phyloP scores from a whole-genome alignment of 1,140 invertebrate species.

The Acromyrmex echinatior region DNA sequence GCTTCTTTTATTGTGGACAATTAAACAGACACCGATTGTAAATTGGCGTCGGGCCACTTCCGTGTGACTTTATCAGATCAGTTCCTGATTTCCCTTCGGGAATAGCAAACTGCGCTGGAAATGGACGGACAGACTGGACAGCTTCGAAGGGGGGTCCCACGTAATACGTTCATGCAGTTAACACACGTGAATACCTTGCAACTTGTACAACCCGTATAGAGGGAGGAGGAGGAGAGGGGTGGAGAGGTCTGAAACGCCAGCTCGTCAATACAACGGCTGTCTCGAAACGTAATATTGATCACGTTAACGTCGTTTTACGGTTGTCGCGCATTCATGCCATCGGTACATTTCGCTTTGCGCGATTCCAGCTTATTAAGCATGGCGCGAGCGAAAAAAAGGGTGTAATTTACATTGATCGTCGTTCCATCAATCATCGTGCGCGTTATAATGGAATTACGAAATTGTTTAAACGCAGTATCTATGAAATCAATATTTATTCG shows the following conservation, averaged over 20 bases:
- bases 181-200: slow-evolving; percentile 51
- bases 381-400: neutral
- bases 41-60: slow-evolving; percentile 60
- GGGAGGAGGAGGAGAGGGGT: neutral
- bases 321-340: slow-evolving; percentile 41
- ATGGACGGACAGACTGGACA: slow-evolving; percentile 37
- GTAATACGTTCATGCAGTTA: slow-evolving; percentile 32
- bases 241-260: slow-evolving; percentile 21
- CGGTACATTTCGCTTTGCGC: slow-evolving; percentile 11
- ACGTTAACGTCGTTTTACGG: slow-evolving; percentile 60
- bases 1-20: slow-evolving; percentile 51
- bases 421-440: slow-evolving; percentile 10
- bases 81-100: slow-evolving; percentile 26
- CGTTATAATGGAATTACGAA: slow-evolving; percentile 21
- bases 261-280: slow-evolving; percentile 53
- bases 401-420: slow-evolving; percentile 41
- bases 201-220: neutral
- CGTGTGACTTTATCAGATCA: slow-evolving; percentile 63
- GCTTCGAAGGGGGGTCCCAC: slow-evolving; percentile 30
- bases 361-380: slow-evolving; percentile 57
- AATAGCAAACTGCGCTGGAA: slow-evolving; percentile 57
- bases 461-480: slow-evolving; percentile 32
- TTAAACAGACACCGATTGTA: slow-evolving; percentile 55
- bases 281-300: slow-evolving; percentile 62
- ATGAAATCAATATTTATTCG: slow-evolving; percentile 28